Percentiles rank a stretch among this genome's conserved stretches.
phyloP scores from a whole-genome alignment of 1,140 invertebrate species.

The Neodiprion virginianus region DNA sequence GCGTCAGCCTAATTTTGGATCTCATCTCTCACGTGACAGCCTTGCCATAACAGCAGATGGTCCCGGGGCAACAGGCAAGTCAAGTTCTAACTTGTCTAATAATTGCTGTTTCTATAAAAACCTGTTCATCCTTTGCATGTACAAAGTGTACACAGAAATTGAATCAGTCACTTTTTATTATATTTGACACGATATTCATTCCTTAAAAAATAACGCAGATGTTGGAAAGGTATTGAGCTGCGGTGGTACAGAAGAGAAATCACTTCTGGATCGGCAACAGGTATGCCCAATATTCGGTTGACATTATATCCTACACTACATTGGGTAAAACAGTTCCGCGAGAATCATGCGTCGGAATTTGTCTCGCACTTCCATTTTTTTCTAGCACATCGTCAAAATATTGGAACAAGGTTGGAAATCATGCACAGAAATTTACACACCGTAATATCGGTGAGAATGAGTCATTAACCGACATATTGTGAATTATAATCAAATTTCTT shows the following conservation, averaged over 20 bases:
- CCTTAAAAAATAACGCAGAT: slow-evolving; percentile 33
- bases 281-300: slow-evolving; percentile 29
- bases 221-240: slow-evolving; percentile 31
- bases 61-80: slow-evolving; percentile 41
- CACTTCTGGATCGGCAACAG: slow-evolving; percentile 50
- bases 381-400: no score
- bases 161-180: no score
- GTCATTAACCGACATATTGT: no score
- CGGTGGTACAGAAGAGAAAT: slow-evolving; percentile 47
- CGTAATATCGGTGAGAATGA: no score
- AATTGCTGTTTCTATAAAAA: not conserved
- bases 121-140: not conserved
- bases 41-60: slow-evolving; percentile 58
- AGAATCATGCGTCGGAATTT: no score
- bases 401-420: no score
- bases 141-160: not conserved
- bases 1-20: slow-evolving; percentile 65
- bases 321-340: no score
- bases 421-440: no score
- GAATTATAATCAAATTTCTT: not conserved
- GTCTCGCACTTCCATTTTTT: no score
- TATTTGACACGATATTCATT: no score
- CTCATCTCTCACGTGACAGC: slow-evolving; percentile 51
- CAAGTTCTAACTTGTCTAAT: not conserved
- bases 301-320: no score